These are phyloP conservation scores for Baccha elongata DNA, from an alignment of 2,888 invertebrate species.

Conservation along the genomic window DNA sequence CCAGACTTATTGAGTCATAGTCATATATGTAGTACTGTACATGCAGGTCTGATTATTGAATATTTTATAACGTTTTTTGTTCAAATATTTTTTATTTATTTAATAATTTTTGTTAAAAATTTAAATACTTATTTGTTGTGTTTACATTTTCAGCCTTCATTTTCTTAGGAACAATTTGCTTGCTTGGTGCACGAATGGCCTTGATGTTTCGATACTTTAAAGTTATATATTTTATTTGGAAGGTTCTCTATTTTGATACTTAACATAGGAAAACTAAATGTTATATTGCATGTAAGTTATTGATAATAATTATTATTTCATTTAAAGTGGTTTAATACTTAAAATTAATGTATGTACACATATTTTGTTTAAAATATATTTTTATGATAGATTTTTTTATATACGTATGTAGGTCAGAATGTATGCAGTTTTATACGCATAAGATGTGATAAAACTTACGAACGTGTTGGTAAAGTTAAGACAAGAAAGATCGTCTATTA, in stretches of 20 bases:
- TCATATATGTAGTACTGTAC: too few species aligned
- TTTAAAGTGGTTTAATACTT: conserved; percentile 27
- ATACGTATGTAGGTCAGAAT: too few species aligned
- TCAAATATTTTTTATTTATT: conserved; percentile 11
- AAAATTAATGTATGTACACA: conserved; percentile 37
- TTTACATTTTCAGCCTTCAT: conserved; percentile 59
- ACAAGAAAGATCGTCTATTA: too few species aligned
- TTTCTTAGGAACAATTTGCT: conserved; percentile 61
- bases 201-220: conserved; percentile 48
- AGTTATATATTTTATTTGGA: conserved; percentile 24
- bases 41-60: too few species aligned
- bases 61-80: too few species aligned
- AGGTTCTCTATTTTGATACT: conserved; percentile 35
- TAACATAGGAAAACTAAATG: neutral
- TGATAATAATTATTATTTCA: conserved; percentile 25
- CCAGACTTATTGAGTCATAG: too few species aligned
- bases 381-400: neutral
- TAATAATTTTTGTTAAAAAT: neutral
- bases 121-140: conserved; percentile 9
- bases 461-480: too few species aligned
- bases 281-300: conserved; percentile 64
- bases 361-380: neutral
- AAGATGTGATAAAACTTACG: too few species aligned
- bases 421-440: too few species aligned
- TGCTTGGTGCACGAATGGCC: conserved; percentile 68